Evolutionary conservation across 2,888 invertebrate species (phyloP), one percentile per base, ranked within the genome.

Genomic region (Bombyx huttoni): DNA sequence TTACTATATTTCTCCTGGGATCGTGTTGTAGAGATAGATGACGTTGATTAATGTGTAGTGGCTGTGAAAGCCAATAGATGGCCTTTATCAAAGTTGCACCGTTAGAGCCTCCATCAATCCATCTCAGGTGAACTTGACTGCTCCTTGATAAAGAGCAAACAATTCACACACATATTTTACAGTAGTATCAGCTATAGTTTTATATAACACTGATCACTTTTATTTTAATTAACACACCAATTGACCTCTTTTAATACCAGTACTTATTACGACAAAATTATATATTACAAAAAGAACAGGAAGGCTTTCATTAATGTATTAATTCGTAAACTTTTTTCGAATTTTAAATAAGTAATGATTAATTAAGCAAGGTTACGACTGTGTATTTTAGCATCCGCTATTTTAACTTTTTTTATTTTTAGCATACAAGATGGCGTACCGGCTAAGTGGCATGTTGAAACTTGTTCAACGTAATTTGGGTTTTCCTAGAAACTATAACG

Each of bases 391-490:
- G 54, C 49, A n/a, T 52, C 53, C 59, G 53, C 54, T 73, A 68
- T 67, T 63, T 59, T 67, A 56, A 56, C 60, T 47, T 54, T 57
- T 65, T 65, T 65, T 65, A 64, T 71, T 74, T 72, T 65, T 64
- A 73, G 73, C 56, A 52, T 58, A 56, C 63, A 58, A 62, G 56
- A 83, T 83, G 83, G 71, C 78, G 61, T 74, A 71, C 63, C 61
- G 81, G 51, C 65, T 71, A 54, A 78, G 70, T 61, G 62, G 63
- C 57, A 45, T 70, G 53, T 62, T 65, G 57, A 70, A 63, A 55
- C 55, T 58, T 53, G 56, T 67, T 49, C 65, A 67, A 52, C 49
- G 69, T 57, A 57, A 62, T 56, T 56, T 64, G 51, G 58, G 60
- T 54, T 58, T 54, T 53, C 61, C 59, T 52, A 70, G 76, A 57